Evolutionary conservation across 1,140 invertebrate genomes (phyloP), one percentile per base, ranked within the genome.

Genomic region (Caenorhabditis brenneri): DNA sequence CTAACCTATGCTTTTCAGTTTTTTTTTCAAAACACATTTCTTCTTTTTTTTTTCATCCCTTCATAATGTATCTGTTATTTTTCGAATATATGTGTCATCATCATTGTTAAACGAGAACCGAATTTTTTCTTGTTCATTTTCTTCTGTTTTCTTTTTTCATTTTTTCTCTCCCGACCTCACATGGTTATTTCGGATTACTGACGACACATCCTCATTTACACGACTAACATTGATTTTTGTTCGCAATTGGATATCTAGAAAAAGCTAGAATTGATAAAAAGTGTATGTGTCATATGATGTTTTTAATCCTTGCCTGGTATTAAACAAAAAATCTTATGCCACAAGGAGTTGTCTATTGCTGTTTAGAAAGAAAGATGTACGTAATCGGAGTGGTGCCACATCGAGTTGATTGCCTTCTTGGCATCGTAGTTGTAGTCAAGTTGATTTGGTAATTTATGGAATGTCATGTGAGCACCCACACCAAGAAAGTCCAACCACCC

Each of bases 361-460:
- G 31, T 65, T 65, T 65, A 36, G 33, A 36, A 36, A n/a, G n/a
- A 22, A 42, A 74, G 65, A 74, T 74, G 65, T 42, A 46, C 36
- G 65, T 74, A 74, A 42, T 42, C 36, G 36, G n/a, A 46, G 65
- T 42, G 36, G 9, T 5, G 12, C 53, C 24, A 27, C 19, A 27
- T 1, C 1, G 36, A n/a, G 65, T 42, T 74, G 33, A 42, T 74
- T 74, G n/a, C 16, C 65, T 39, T 74, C 12, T 74, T 42, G n/a
- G 36, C 65, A 46, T 46, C 27, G 19, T n/a, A n/a, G 49, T 12
- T 16, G 9, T n/a, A n/a, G 10, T 22, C 65, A 24, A 74, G 65
- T 74, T 74, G 65, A 74, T 74, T 74, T 74, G 36, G 36, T 74
- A 74, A 74, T 74, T 74, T 74, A 74, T 74, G 65, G 65, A 46